Evolutionary conservation across 2,888 invertebrate genomes (phyloP), one percentile per base, ranked within the genome.

Genomic region (Nemoura dubitans): DNA sequence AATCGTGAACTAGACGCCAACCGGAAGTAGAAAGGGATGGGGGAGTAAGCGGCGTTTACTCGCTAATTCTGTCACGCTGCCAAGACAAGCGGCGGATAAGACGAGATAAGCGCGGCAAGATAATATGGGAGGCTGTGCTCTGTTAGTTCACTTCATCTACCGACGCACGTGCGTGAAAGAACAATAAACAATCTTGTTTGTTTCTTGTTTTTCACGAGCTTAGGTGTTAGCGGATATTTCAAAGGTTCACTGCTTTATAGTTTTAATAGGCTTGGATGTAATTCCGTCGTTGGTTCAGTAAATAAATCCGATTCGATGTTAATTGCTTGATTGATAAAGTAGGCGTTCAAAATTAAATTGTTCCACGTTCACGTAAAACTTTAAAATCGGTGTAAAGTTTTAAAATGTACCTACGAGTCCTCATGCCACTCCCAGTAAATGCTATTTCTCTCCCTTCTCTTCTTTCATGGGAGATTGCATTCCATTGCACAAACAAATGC

Each of bases 1-100:
- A 59, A 59, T 59, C 59, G 2, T 59, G 59, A 21, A 10, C 81
- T 16, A n/a, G 28, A 28, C 28, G 81, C 81, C 81, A 81, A 81
- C 81, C 81, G 81, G 81, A 81, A 81, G 81, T 81, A 28, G 27
- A 76, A 29, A 81, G 81, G 7, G 25, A n/a, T 10, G 81, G 81
- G 81, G 81, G 81, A 30, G 30, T 28, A 30, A 29, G 28, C 81
- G 10, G 14, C n/a, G 16, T 81, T 81, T 81, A 29, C 28, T 81
- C 29, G 30, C 28, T 81, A 81, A 81, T 81, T 81, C n/a, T 81
- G 81, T 28, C 81, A 30, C 6, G 14, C 2, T 59, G 59, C 59
- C 59, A 59, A 59, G 59, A 59, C 59, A 59, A 59, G 59, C 59
- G 16, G 59, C 14, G 16, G 59, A 59, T 59, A 59, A 59, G 59